Evolutionary conservation across 2,888 invertebrate genomes (phyloP).

Genomic region (Chloroclystis v-ata): DNA sequence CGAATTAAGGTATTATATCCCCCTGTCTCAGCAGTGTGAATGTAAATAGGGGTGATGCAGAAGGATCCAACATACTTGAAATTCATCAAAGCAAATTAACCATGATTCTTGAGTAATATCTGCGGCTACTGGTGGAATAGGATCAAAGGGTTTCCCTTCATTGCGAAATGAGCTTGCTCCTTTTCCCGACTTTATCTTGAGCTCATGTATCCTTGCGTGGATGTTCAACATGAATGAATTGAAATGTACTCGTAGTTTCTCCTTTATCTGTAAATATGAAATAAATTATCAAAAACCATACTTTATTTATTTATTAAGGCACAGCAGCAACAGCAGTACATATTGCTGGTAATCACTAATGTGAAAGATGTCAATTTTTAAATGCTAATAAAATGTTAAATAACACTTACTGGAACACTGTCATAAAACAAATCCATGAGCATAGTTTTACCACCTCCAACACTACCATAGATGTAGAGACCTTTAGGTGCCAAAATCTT

Average conservation of each 20-base stretch:
- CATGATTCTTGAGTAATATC: slow-evolving; percentile 90
- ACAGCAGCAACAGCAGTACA: no score
- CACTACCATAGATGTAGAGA: slow-evolving; percentile 92
- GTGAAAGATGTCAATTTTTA: no score
- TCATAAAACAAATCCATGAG: slow-evolving; percentile 98
- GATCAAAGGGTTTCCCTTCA: slow-evolving; percentile 85
- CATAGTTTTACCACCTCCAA: slow-evolving; percentile 99
- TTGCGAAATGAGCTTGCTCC: slow-evolving; percentile 69
- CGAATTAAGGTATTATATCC: no score
- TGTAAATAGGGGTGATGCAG: no score
- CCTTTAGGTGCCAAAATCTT: slow-evolving; percentile 83
- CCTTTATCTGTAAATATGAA: slow-evolving; percentile 74
- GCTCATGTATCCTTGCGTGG: slow-evolving; percentile 91
- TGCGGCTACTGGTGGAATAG: slow-evolving; percentile 95
- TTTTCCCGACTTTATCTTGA: slow-evolving; percentile 81
- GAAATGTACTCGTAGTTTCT: slow-evolving; percentile 93
- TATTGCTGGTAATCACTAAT: no score
- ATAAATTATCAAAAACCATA: not conserved
- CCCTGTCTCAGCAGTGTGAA: no score
- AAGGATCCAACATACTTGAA: slow-evolving; percentile 83
- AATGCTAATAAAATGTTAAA: no score
- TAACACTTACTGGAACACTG: slow-evolving; percentile 63
- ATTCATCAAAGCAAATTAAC: slow-evolving; percentile 98
- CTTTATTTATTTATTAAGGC: no score
- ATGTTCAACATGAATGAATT: slow-evolving; percentile 98